phyloP scores from a whole-genome alignment of 2,113 vertebrate genomes.

The Vanacampus margaritifer region DNA sequence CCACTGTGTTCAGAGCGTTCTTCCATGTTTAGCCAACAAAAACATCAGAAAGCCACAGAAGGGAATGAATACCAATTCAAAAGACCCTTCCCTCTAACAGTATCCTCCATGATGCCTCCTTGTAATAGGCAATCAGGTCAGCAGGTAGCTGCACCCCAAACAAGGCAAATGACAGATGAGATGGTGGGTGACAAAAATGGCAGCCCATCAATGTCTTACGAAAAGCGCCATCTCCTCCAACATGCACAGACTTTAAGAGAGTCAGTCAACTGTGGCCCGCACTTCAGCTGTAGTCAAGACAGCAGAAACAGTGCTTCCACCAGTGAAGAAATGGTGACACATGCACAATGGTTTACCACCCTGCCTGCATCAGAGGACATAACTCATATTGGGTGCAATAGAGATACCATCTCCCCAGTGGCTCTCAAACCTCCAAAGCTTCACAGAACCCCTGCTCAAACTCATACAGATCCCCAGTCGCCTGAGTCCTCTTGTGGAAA shows the following conservation, averaged over 20 bases:
- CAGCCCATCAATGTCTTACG: conserved; percentile 83
- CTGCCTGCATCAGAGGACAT: conserved; percentile 28
- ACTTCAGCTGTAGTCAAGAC: conserved; percentile 56
- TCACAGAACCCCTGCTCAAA: conserved; percentile 77
- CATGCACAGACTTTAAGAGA: conserved; percentile 85
- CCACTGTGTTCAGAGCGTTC: conserved; percentile 51
- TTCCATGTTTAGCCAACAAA: conserved; percentile 22
- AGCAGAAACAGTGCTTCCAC: conserved; percentile 47
- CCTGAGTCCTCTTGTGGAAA: conserved; percentile 47
- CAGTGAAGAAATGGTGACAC: conserved; percentile 8
- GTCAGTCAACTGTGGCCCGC: conserved; percentile 71
- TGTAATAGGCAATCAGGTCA: conserved; percentile 61
- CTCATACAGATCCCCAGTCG: conserved; percentile 65
- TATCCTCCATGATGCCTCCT: conserved; percentile 32
- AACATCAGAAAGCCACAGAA: conserved; percentile 17
- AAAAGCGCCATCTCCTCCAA: conserved; percentile 77
- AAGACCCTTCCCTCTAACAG: conserved; percentile 30
- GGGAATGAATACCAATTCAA: conserved; percentile 30
- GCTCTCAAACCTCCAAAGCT: conserved; percentile 71
- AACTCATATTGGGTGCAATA: neutral
- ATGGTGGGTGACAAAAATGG: conserved; percentile 80
- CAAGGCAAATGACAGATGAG: conserved; percentile 42
- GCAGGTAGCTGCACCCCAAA: conserved; percentile 75
- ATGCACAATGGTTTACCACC: conserved; percentile 29
- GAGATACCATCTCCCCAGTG: conserved; percentile 37